Evolutionary conservation across 2,888 invertebrate genomes (phyloP).

Genomic region (Ramazzottius varieornatus): DNA sequence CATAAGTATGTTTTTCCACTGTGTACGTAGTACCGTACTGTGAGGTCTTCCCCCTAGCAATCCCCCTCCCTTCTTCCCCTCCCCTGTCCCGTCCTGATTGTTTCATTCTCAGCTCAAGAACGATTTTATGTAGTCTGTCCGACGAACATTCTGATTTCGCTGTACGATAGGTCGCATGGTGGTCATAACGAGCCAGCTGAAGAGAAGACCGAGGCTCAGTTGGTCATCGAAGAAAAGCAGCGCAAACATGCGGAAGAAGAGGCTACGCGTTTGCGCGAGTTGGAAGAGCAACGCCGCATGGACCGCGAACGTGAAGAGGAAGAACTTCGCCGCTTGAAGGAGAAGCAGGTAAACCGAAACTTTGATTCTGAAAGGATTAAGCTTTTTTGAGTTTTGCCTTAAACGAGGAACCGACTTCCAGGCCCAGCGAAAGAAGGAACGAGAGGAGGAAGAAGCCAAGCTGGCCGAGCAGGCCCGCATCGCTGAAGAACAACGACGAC

Average conservation of each 20-base stretch:
- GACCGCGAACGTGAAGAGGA: constrained; percentile 85
- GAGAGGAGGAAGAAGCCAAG: constrained; percentile 16
- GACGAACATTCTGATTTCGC: too few relatives aligned
- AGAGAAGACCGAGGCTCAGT: not conserved
- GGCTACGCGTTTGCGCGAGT: constrained; percentile 16
- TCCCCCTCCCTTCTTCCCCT: too few relatives aligned
- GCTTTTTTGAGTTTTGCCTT: not conserved
- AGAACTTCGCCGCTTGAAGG: constrained; percentile 79
- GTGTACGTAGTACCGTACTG: too few relatives aligned
- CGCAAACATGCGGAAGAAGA: constrained; percentile 19
- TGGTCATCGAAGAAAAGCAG: not conserved
- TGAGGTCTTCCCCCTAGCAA: too few relatives aligned
- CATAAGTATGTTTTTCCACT: too few relatives aligned
- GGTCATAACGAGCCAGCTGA: not conserved
- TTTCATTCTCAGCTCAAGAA: too few relatives aligned
- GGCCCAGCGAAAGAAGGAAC: constrained; percentile 15
- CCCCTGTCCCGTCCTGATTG: too few relatives aligned
- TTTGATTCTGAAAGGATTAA: not conserved
- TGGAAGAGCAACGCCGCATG: constrained; percentile 41
- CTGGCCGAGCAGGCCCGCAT: constrained; percentile 15
- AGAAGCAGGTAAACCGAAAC: constrained; percentile 77
- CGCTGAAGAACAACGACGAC: constrained; percentile 13
- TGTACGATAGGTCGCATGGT: too few relatives aligned
- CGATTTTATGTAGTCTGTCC: too few relatives aligned
- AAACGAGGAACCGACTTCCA: too few relatives aligned